Percentiles rank a stretch among this genome's conserved stretches.
These are phyloP conservation scores for Agrotis exclamationis DNA, from an alignment of 2,888 invertebrate genomes.

Conservation along the genomic window DNA sequence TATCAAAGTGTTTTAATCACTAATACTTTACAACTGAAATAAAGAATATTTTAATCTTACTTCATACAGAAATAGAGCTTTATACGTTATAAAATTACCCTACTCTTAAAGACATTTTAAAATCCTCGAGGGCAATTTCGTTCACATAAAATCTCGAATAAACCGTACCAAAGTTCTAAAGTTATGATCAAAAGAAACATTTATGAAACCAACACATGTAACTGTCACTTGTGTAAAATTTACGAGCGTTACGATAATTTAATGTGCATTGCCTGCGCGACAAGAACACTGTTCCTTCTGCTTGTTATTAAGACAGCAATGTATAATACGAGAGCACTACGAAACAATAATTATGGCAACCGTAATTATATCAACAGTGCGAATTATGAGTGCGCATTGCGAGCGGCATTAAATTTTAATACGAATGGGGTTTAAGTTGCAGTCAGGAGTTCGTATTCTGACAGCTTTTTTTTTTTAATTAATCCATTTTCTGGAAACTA, in stretches of 20 bases:
- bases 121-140: constrained; percentile 29
- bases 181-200: constrained; percentile 57
- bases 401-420: constrained; percentile 30
- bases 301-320: constrained; percentile 38
- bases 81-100: constrained; percentile 4
- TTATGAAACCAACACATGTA: constrained; percentile 57
- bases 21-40: not conserved
- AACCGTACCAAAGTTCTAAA: constrained; percentile 39
- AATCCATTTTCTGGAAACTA: not conserved
- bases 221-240: constrained; percentile 49
- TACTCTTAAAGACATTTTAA: constrained; percentile 27
- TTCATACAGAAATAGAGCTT: constrained; percentile 6
- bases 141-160: constrained; percentile 43
- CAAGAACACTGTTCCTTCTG: constrained; percentile 12
- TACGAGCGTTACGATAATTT: constrained; percentile 49
- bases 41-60: not conserved
- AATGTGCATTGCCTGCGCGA: constrained; percentile 27
- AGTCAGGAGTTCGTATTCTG: constrained; percentile 7
- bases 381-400: constrained; percentile 31
- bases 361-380: constrained; percentile 51
- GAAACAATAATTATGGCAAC: constrained; percentile 39
- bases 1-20: too few species aligned
- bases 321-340: constrained; percentile 14
- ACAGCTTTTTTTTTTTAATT: not conserved
- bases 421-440: constrained; percentile 21